phyloP scores from a whole-genome alignment of 1,140 invertebrate genomes.

The Drosophila ananassae region DNA sequence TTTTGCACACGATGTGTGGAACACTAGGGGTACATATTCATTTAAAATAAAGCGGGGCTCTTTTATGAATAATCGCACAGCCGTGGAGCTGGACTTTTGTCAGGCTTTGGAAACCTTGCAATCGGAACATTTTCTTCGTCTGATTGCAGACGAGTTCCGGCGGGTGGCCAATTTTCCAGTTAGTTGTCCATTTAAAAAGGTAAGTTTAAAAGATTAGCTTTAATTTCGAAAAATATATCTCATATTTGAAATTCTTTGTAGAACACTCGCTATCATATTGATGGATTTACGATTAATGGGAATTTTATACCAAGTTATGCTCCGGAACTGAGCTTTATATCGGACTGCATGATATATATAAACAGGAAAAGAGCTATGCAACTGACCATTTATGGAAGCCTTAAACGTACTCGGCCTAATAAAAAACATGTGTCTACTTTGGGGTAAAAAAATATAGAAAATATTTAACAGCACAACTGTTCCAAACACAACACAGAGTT shows the following conservation, averaged over 20 bases:
- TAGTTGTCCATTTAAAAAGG: slow-evolving; percentile 43
- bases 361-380: slow-evolving; percentile 22
- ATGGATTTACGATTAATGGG: slow-evolving; percentile 19
- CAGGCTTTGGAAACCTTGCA: slow-evolving; percentile 11
- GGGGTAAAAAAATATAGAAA: not conserved
- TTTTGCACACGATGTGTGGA: slow-evolving; percentile 10
- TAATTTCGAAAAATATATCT: no score
- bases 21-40: slow-evolving; percentile 9
- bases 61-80: slow-evolving; percentile 18
- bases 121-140: slow-evolving; percentile 14
- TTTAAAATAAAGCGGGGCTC: slow-evolving; percentile 11
- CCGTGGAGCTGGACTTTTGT: slow-evolving; percentile 35
- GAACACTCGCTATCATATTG: slow-evolving; percentile 19
- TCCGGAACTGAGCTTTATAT: slow-evolving; percentile 19
- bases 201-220: not conserved
- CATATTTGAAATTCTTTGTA: slow-evolving; percentile 5
- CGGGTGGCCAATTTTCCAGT: slow-evolving; percentile 32
- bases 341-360: slow-evolving; percentile 6
- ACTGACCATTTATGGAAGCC: slow-evolving; percentile 20
- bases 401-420: slow-evolving; percentile 11
- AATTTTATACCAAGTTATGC: slow-evolving; percentile 37
- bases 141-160: slow-evolving; percentile 23
- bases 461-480: not conserved
- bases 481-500: no score
- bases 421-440: not conserved